Conservation (phyloP, 2,888 invertebrate genomes). For the Plagiodera versicolora region DNA sequence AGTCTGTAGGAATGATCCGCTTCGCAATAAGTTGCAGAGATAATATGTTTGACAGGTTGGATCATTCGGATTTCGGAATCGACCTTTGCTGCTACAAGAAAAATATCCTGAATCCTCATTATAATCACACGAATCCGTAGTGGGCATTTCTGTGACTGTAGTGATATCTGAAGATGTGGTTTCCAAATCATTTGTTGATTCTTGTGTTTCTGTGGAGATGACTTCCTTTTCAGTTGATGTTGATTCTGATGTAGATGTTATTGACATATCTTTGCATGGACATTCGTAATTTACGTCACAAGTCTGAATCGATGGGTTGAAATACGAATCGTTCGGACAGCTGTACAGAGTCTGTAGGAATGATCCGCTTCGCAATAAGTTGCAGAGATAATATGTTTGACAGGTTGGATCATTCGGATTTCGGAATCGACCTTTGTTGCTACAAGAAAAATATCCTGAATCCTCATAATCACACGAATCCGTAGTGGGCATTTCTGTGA, state of each 20-base stretch:
- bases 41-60: conserved; percentile 49
- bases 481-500: background rate
- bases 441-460: conserved; percentile 21
- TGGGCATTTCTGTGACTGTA: background rate
- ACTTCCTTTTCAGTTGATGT: too few species aligned
- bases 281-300: too few species aligned
- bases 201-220: too few species aligned
- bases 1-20: conserved; percentile 49
- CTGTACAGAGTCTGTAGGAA: conserved; percentile 43
- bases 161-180: background rate
- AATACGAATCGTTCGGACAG: conserved; percentile 45
- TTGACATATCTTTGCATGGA: too few species aligned
- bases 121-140: conserved; percentile 3
- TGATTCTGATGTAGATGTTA: too few species aligned
- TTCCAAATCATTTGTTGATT: too few species aligned
- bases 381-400: conserved; percentile 54
- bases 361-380: conserved; percentile 45
- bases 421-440: conserved; percentile 26
- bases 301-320: conserved; percentile 49
- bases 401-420: conserved; percentile 36
- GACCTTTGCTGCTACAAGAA: conserved; percentile 24
- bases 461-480: conserved; percentile 7
- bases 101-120: conserved; percentile 15
- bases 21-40: conserved; percentile 49
- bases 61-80: conserved; percentile 30